phyloP scores from a whole-genome alignment of 2,888 invertebrate genomes.

The Oxytorus armatus region DNA sequence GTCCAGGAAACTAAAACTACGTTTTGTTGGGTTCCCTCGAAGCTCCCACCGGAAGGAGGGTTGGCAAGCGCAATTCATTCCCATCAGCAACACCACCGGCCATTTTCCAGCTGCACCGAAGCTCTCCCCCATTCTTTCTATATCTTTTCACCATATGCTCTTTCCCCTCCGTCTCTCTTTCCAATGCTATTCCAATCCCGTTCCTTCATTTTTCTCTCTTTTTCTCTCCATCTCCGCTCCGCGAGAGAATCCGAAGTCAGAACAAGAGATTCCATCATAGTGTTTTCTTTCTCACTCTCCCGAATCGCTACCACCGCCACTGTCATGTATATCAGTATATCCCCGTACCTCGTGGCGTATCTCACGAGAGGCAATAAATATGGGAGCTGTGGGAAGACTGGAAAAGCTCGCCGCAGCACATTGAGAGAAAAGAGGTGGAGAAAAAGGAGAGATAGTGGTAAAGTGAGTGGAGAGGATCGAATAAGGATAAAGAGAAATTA shows the following conservation, averaged over 20 bases:
- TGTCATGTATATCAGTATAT: constrained; percentile 29
- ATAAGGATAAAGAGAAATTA: constrained; percentile 79
- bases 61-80: constrained; percentile 66
- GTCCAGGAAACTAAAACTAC: constrained; percentile 38
- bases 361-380: constrained; percentile 73
- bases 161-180: constrained; percentile 29
- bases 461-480: constrained; percentile 63
- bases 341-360: constrained; percentile 44
- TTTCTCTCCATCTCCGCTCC: constrained; percentile 35
- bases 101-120: constrained; percentile 68
- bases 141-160: constrained; percentile 46
- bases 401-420: constrained; percentile 59
- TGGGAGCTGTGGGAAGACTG: constrained; percentile 66
- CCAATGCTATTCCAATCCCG: constrained; percentile 51
- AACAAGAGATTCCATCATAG: constrained; percentile 66
- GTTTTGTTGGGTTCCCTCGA: constrained; percentile 42
- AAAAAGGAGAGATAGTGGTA: constrained; percentile 36
- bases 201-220: constrained; percentile 21
- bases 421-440: constrained; percentile 21
- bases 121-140: constrained; percentile 56
- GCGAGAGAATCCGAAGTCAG: constrained; percentile 27
- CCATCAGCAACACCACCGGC: constrained; percentile 67
- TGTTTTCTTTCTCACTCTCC: constrained; percentile 53
- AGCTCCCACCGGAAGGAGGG: constrained; percentile 66
- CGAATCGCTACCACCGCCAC: constrained; percentile 36